phyloP scores from a whole-genome alignment of 2,888 invertebrate species.

The Perdita meconis region DNA sequence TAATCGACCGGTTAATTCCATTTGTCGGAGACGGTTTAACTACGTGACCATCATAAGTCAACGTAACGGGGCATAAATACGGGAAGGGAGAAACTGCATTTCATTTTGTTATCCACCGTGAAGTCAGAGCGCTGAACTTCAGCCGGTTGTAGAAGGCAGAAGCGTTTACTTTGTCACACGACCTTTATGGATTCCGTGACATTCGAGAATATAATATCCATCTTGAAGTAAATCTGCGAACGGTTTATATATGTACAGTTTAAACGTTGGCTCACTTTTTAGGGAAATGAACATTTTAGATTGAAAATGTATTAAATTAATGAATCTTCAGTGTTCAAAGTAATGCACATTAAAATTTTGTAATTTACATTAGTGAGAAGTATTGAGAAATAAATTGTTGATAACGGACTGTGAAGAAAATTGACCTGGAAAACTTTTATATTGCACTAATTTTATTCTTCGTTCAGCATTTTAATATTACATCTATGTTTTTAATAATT shows the following conservation, averaged over 20 bases:
- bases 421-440: too few relatives aligned
- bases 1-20: constrained; percentile 67
- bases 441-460: not conserved
- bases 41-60: constrained; percentile 64
- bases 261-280: too few relatives aligned
- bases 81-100: constrained; percentile 24
- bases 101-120: constrained; percentile 10
- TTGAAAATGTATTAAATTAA: too few relatives aligned
- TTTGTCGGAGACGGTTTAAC: constrained; percentile 52
- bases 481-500: not conserved
- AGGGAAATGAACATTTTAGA: too few relatives aligned
- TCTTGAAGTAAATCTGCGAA: too few relatives aligned
- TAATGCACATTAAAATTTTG: too few relatives aligned
- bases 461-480: not conserved
- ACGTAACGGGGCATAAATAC: constrained; percentile 49
- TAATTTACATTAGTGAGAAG: too few relatives aligned
- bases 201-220: not conserved
- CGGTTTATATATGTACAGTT: too few relatives aligned
- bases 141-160: too few relatives aligned
- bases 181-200: not conserved
- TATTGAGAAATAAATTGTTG: too few relatives aligned
- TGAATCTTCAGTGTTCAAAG: too few relatives aligned
- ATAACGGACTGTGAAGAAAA: too few relatives aligned
- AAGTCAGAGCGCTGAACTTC: not conserved
- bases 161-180: not conserved